Base-by-base conservation (phyloP, 2,113 vertebrate species). In the Sander lucioperca region DNA sequence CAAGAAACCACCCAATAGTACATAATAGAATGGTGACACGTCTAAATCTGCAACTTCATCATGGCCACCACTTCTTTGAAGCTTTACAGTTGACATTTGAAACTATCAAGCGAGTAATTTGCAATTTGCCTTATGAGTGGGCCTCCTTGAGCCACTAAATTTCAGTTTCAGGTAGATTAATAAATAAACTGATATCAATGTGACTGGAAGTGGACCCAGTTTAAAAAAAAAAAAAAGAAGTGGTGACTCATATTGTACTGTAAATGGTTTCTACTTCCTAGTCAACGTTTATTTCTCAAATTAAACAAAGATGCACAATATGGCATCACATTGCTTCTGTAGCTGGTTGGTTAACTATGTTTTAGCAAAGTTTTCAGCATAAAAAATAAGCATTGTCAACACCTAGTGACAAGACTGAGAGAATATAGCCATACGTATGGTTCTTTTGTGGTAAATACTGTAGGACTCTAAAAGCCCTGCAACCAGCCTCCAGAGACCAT, bases 381-480 rank as follows among this genome's bases (percentile, higher is more conserved):
- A 62, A 62, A 63, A 63, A 21, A 11, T 21, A 36, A n/a, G 36
- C 36, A 43, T 43, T 0, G 16, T 61, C 16, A 33, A 58, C 16
- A 19, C 15, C 36, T 16, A n/a, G 53, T 18, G n/a, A 47, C 19
- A 25, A 25, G 63, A 64, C 23, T 19, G 25, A 3, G 15, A 30
- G 39, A 62, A 23, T 25, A 59, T 21, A 48, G 56, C 33, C 8
- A 50, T 39, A 14, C 2, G 15, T n/a, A 3, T 59, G 33, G 25
- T 73, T 86, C 39, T 72, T 36, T 50, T 21, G 25, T 18, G 53
- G 57, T 18, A 61, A 47, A 68, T 30, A 36, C 25, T 11, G 2
- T 43, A 43, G 39, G 10, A 43, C 39, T 39, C 39, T 39, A 10
- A 39, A 39, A 39, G 39, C 2, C 9, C 39, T 43, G 39, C 10